Conservation (phyloP, 2,888 invertebrate genomes). For the Mycalesis mineus region DNA sequence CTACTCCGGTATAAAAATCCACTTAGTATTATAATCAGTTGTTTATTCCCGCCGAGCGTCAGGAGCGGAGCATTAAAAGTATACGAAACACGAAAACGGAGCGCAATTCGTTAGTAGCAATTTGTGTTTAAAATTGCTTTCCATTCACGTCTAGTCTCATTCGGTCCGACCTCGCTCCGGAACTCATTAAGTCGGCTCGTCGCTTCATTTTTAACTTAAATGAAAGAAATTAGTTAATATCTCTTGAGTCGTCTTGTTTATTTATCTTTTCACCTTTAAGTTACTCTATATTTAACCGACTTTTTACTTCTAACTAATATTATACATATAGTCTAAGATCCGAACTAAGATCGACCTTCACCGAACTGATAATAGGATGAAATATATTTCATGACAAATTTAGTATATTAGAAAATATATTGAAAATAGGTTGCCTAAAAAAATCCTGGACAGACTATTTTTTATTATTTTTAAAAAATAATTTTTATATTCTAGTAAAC, state of each 20-base stretch:
- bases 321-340: too few species aligned
- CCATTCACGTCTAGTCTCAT: constrained; percentile 8
- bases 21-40: neutral
- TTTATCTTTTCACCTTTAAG: constrained; percentile 11
- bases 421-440: too few species aligned
- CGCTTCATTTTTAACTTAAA: constrained; percentile 34
- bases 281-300: neutral
- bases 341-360: too few species aligned
- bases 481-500: too few species aligned
- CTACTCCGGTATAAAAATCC: neutral
- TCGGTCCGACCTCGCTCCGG: constrained; percentile 14
- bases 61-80: constrained; percentile 4
- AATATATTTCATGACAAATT: too few species aligned
- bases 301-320: too few species aligned
- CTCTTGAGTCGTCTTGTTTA: constrained; percentile 14
- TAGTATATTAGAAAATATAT: too few species aligned
- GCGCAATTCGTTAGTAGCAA: constrained; percentile 11
- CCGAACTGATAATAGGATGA: too few species aligned
- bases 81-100: constrained; percentile 7
- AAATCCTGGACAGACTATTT: too few species aligned
- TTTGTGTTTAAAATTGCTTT: constrained; percentile 15
- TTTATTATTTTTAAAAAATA: too few species aligned
- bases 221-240: constrained; percentile 33
- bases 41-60: neutral
- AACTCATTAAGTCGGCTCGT: constrained; percentile 36